Conservation (phyloP, 2,797 vertebrate genomes). For the Fistularia tabacaria region DNA sequence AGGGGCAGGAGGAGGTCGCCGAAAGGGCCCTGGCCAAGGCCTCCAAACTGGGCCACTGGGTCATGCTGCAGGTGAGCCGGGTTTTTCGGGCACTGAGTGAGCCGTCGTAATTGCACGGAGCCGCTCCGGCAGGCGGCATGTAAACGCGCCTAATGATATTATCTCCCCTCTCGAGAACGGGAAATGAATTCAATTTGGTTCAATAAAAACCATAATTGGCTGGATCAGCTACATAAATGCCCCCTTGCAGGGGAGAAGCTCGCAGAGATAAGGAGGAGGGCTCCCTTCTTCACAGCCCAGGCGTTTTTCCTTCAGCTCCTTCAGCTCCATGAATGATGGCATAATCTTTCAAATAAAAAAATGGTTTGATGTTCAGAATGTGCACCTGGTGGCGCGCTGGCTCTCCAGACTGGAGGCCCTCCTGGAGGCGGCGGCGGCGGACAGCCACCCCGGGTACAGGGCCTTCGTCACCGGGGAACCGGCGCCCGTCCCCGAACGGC, state of each 20-base stretch:
- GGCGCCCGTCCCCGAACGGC: conserved; percentile 65
- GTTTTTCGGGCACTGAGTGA: no score
- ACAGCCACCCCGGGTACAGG: conserved; percentile 71
- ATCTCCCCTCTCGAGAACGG: conserved; percentile 41
- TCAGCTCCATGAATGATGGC: no score
- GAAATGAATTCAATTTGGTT: conserved; percentile 72
- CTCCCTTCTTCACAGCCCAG: background rate
- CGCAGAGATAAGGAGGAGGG: conserved; percentile 22
- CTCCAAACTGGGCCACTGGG: conserved; percentile 75
- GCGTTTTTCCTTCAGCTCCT: no score
- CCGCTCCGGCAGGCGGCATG: conserved; percentile 18
- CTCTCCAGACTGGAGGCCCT: conserved; percentile 77
- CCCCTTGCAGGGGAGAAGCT: conserved; percentile 29
- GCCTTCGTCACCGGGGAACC: conserved; percentile 82
- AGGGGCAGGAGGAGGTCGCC: conserved; percentile 80
- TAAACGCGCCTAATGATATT: conserved; percentile 56
- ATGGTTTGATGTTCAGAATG: conserved; percentile 60
- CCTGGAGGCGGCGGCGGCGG: conserved; percentile 63
- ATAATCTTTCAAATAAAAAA: no score
- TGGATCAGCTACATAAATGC: conserved; percentile 57
- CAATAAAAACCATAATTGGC: conserved; percentile 69
- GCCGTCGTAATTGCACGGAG: conserved; percentile 8
- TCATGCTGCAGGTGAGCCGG: conserved; percentile 80
- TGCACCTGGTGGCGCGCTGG: conserved; percentile 80
- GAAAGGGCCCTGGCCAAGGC: conserved; percentile 71